These are phyloP conservation scores for Caenorhabditis inopinata DNA, from an alignment of 1,140 invertebrate genomes.

Conservation along the genomic window DNA sequence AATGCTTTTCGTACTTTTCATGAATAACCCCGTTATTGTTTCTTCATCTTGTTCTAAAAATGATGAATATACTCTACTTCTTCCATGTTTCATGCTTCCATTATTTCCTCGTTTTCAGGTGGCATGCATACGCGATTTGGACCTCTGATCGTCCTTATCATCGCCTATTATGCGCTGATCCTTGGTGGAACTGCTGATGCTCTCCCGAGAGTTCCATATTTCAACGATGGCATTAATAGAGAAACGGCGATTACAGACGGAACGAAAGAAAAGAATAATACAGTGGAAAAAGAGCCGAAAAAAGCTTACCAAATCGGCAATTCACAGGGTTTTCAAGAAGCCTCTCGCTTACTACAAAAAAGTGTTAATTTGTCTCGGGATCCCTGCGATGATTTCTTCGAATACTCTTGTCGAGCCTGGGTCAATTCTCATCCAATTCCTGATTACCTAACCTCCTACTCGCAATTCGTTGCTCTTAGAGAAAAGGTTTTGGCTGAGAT, in stretches of 20 bases:
- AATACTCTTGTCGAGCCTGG: constrained; percentile 54
- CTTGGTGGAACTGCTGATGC: not conserved
- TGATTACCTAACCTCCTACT: constrained; percentile 49
- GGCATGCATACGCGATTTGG: not conserved
- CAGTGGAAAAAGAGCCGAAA: not conserved
- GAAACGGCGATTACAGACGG: not conserved
- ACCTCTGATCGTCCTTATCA: constrained; percentile 3
- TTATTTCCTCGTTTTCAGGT: not conserved
- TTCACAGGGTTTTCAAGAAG: constrained; percentile 6
- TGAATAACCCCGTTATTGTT: not conserved
- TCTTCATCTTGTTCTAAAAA: not conserved
- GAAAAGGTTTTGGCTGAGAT: constrained; percentile 49
- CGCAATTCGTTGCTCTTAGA: constrained; percentile 42
- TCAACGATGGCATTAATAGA: not conserved
- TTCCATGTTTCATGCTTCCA: not conserved
- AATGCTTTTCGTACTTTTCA: too few relatives aligned
- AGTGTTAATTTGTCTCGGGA: constrained; percentile 45
- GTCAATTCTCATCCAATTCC: constrained; percentile 52
- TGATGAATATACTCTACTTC: not conserved
- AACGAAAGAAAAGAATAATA: not conserved
- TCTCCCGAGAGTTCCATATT: not conserved
- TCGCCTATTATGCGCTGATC: not conserved
- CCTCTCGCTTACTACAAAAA: not conserved
- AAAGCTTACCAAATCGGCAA: not conserved
- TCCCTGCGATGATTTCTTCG: constrained; percentile 59